Evolutionary conservation across 2,797 vertebrate genomes (phyloP).

Genomic region (Urocyon cinereoargenteus): DNA sequence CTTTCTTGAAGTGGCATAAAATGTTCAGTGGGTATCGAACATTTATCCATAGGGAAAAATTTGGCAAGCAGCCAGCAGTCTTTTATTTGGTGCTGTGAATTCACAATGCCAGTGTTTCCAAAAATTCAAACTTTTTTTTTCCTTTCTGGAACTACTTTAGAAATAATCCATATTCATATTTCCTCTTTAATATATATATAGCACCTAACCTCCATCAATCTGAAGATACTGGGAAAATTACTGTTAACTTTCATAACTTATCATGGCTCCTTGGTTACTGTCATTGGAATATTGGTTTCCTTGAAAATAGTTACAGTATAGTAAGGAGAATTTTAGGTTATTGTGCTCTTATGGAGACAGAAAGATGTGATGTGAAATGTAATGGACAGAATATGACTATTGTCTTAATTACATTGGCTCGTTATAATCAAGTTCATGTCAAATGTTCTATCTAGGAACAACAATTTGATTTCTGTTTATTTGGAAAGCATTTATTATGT

Average conservation of each 20-base stretch:
- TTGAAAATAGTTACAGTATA: conserved; percentile 12
- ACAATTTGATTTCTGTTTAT: background rate
- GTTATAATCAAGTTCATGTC: conserved; percentile 44
- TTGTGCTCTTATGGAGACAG: conserved; percentile 11
- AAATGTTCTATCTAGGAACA: conserved; percentile 53
- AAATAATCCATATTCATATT: conserved; percentile 32
- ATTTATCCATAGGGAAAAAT: conserved; percentile 27
- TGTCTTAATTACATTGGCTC: conserved; percentile 48
- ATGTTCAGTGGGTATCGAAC: background rate
- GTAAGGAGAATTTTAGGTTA: conserved; percentile 32
- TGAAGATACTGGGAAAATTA: background rate
- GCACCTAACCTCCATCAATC: background rate
- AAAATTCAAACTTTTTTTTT: background rate
- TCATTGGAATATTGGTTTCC: conserved; percentile 8
- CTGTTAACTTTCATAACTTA: background rate
- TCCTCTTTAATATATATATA: background rate
- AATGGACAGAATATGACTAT: conserved; percentile 27
- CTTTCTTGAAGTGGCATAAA: conserved; percentile 19
- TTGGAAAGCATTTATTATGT: conserved; percentile 39
- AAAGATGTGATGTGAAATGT: conserved; percentile 55
- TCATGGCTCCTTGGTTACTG: background rate
- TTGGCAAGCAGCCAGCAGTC: conserved; percentile 6
- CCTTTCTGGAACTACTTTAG: conserved; percentile 48
- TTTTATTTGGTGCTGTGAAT: conserved; percentile 55
- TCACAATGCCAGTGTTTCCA: background rate